phyloP scores from a whole-genome alignment of 2,888 invertebrate genomes.

The Frankliniella intonsa region DNA sequence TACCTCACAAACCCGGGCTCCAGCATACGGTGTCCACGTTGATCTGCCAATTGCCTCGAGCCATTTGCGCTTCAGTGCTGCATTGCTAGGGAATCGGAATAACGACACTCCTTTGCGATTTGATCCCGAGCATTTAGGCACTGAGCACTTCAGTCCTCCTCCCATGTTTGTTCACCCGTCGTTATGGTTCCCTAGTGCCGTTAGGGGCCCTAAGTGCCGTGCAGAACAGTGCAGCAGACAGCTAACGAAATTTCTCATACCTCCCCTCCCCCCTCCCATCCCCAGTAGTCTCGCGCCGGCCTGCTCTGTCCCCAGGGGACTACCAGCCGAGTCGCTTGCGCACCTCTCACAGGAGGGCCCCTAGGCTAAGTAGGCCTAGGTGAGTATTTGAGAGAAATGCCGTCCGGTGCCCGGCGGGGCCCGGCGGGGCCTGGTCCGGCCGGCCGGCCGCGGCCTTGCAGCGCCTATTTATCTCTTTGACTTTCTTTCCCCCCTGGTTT shows the following conservation, averaged over 20 bases:
- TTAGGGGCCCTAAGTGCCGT: neutral
- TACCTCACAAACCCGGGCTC: conserved; percentile 4
- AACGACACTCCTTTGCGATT: neutral
- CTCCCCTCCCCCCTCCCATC: neutral
- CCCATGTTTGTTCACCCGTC: neutral
- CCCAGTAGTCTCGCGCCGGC: neutral
- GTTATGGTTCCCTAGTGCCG: neutral
- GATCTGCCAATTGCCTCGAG: neutral
- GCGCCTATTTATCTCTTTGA: neutral
- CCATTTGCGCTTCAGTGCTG: neutral
- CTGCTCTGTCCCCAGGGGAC: neutral
- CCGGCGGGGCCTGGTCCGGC: neutral
- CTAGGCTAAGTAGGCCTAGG: neutral
- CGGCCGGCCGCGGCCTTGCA: neutral
- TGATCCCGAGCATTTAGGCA: neutral
- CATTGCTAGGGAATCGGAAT: neutral
- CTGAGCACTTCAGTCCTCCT: neutral
- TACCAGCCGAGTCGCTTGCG: neutral
- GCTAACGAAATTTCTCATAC: neutral
- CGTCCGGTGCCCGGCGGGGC: neutral
- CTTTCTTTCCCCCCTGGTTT: neutral
- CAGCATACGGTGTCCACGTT: neutral
- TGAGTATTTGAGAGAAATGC: conserved; percentile 25
- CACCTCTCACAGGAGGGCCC: neutral
- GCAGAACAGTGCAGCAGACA: no score